Percentiles rank a stretch among this genome's conserved stretches.
Evolutionary conservation across 2,113 vertebrate genomes (phyloP).

Genomic region (Uropsilus gracilis): DNA sequence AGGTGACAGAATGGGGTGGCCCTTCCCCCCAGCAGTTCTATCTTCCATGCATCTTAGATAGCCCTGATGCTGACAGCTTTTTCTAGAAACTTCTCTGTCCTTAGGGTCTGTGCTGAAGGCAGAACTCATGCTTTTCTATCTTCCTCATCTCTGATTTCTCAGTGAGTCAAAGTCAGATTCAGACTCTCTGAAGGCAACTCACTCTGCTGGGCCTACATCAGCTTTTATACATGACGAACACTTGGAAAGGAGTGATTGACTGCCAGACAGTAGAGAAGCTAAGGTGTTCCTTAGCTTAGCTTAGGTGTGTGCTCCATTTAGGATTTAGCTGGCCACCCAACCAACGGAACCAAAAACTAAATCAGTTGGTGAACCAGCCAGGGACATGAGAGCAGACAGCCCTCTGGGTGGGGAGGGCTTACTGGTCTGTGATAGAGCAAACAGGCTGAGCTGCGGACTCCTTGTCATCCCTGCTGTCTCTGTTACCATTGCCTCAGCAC

Average conservation of each 20-base stretch:
- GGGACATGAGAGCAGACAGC: constrained; percentile 54
- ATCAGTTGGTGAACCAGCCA: background rate
- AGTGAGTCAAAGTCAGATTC: background rate
- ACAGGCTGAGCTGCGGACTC: background rate
- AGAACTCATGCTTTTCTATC: too few relatives aligned
- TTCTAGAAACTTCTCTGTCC: background rate
- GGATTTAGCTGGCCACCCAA: background rate
- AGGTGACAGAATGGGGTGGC: background rate
- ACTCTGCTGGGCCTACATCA: constrained; percentile 78
- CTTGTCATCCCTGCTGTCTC: background rate
- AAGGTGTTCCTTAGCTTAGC: constrained; percentile 58
- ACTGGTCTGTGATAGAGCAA: too few relatives aligned
- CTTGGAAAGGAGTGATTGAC: constrained; percentile 76
- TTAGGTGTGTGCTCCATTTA: constrained; percentile 42
- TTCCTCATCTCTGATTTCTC: background rate
- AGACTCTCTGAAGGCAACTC: constrained; percentile 73
- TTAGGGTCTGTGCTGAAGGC: background rate
- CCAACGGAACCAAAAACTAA: background rate
- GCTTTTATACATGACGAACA: constrained; percentile 74
- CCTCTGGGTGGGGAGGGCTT: background rate
- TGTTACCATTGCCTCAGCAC: background rate
- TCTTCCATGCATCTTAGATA: background rate
- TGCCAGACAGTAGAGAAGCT: constrained; percentile 63
- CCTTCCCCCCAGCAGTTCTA: background rate
- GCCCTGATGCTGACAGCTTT: background rate